Base-by-base conservation (phyloP, 2,797 vertebrate species). In the Pseudochaenichthys georgianus region DNA sequence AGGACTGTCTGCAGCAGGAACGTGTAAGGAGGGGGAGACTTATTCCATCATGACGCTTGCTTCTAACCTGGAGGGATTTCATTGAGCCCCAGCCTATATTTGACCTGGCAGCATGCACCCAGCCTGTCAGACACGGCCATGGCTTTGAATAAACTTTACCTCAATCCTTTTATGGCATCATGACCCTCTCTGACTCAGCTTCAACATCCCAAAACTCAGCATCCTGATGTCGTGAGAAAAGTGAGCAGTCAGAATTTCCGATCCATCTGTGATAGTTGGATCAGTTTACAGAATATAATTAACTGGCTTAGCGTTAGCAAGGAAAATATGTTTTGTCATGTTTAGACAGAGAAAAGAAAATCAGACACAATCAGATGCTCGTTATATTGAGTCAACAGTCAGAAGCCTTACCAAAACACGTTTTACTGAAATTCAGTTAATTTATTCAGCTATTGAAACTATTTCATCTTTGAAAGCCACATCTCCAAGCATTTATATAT, bases 101-200 rank as follows among this genome's bases (percentile, higher is more conserved):
- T 88, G 86, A 91, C 85, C 87, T 91, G 91, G 88, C 90, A 92
- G 90, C 68, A 53, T 86, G 84, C 61, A 73, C 61, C 64, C 73
- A 77, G 80, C 70, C 82, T 89, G 87, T 88, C 90, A 81, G 80
- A 83, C 63, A 77, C 65, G 62, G 76, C 80, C 71, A 13, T 23
- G 57, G 81, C 84, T 90, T 89, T 80, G 64, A 82, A 77, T 59
- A 77, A 84, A 85, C 75, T 77, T 85, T 68, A 63, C 75, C 69
- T 75, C 74, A 68, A 53, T 80, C 61, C 73, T 85, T 85, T 64
- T n/a, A 13, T 72, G 59, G 70, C 65, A 63, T 83, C 71, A 21
- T 54, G 77, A 82, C 81, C 77, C 81, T 81, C 65, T 87, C 75
- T 53, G 31, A 82, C 81, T 85, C 66, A 34, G 48, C 70, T 47